Base-by-base conservation (phyloP, 2,797 vertebrate genomes). In the Pagetopsis macropterus region DNA sequence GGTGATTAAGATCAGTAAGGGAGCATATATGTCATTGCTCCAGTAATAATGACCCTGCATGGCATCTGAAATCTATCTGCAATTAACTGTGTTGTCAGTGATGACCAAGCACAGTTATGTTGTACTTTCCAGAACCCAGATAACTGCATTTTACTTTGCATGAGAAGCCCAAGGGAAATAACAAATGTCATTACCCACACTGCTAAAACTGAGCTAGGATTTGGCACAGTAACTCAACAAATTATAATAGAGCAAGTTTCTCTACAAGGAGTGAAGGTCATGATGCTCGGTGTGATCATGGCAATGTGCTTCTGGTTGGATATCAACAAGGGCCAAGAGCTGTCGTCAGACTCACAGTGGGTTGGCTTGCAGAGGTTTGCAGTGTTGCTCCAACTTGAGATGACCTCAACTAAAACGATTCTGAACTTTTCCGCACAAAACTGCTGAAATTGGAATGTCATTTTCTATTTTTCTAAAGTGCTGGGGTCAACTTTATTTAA, bases 221-320 rank as follows among this genome's bases (percentile, higher is more conserved):
- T 33, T 65, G 37, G 75, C 23, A 61, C 37, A 75, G 23, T n/a
- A 50, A 49, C 55, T 69, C 45, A 61, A 40, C 51, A 59, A 51
- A 31, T 23, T 46, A 51, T 44, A 12, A 49, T 21, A 51, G 23
- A 27, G 27, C 27, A 1, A n/a, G 14, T 31, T 52, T 33, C 51
- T 65, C 5, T 17, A 9, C 19, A 51, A 11, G 46, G 48, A 55
- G 7, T 55, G 58, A 57, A 62, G 46, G 15, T 61, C 1, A 1
- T 5, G 37, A 15, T 40, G 45, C 31, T 65, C 23, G 27, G 40
- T 75, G 58, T 0, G 4, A 33, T 40, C 14, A 49, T 27, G n/a
- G 13, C 60, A 46, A 19, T 15, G 8, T 62, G 43, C 60, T 58
- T 16, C 56, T 48, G 19, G 50, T 15, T 23, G 5, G 19, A 72